These are phyloP conservation scores for Ifrita kowaldi DNA, from an alignment of 2,113 vertebrate genomes.

Conservation along the genomic window DNA sequence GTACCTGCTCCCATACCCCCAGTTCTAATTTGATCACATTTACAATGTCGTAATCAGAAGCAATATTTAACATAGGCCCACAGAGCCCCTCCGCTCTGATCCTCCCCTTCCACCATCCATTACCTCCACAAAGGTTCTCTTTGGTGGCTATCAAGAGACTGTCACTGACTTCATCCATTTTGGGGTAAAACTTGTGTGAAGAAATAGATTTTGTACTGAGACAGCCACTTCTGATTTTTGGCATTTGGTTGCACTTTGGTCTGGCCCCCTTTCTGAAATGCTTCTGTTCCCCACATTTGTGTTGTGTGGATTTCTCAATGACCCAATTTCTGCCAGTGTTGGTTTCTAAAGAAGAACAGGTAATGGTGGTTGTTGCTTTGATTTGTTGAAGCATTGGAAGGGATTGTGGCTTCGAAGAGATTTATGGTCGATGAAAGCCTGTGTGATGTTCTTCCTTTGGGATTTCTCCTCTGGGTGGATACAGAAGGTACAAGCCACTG, in stretches of 20 bases:
- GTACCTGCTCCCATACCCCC: not conserved
- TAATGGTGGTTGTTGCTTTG: not conserved
- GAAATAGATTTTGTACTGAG: not conserved
- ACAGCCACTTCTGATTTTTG: not conserved
- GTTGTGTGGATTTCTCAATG: not conserved
- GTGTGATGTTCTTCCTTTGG: not conserved
- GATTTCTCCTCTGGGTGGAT: not conserved
- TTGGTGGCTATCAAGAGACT: not conserved
- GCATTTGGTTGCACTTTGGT: not conserved
- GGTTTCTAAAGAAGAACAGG: not conserved
- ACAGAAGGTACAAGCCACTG: not conserved
- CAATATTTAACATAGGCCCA: not conserved
- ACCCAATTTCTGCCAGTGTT: not conserved
- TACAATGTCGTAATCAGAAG: not conserved
- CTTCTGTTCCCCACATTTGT: not conserved
- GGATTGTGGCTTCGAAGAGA: not conserved
- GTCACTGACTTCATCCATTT: not conserved
- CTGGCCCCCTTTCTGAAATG: not conserved
- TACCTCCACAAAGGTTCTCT: not conserved
- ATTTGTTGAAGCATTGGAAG: not conserved
- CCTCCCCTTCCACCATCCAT: not conserved
- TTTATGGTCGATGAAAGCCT: not conserved
- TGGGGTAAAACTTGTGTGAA: not conserved
- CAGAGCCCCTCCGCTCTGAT: not conserved
- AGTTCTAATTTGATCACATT: not conserved